Conservation (phyloP, 2,888 invertebrate species). For the Prosopocoilus inquinatus region DNA sequence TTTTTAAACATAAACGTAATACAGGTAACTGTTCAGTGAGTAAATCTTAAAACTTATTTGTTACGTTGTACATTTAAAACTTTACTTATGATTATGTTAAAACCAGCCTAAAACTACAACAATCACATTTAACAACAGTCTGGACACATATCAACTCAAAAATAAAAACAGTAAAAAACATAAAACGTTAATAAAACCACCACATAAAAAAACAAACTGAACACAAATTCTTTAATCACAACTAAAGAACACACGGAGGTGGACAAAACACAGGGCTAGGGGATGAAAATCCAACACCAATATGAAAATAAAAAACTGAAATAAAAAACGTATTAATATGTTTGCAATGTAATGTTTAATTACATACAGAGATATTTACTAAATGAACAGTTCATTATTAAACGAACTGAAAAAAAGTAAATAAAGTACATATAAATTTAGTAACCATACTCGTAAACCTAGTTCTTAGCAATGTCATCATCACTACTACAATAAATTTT, state of each 20-base stretch:
- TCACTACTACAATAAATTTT: constrained; percentile 2
- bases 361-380: not conserved
- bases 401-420: constrained; percentile 19
- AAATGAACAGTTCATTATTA: not conserved
- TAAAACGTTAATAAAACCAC: constrained; percentile 13
- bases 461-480: constrained; percentile 28
- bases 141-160: constrained; percentile 14
- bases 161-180: constrained; percentile 17
- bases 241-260: constrained; percentile 10
- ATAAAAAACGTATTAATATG: constrained; percentile 17
- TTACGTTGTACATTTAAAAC: constrained; percentile 15
- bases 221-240: constrained; percentile 20
- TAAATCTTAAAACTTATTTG: not conserved
- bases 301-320: constrained; percentile 19
- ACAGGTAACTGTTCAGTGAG: constrained; percentile 4
- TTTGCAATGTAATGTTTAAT: constrained; percentile 24
- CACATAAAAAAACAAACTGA: constrained; percentile 9
- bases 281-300: constrained; percentile 18
- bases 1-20: constrained; percentile 14
- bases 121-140: constrained; percentile 26
- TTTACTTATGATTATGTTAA: constrained; percentile 19
- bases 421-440: constrained; percentile 15
- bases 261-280: constrained; percentile 8
- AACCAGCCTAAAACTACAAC: constrained; percentile 26
- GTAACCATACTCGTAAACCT: constrained; percentile 23